phyloP scores from a whole-genome alignment of 2,797 vertebrate genomes.

The Microctenopoma lineatum region DNA sequence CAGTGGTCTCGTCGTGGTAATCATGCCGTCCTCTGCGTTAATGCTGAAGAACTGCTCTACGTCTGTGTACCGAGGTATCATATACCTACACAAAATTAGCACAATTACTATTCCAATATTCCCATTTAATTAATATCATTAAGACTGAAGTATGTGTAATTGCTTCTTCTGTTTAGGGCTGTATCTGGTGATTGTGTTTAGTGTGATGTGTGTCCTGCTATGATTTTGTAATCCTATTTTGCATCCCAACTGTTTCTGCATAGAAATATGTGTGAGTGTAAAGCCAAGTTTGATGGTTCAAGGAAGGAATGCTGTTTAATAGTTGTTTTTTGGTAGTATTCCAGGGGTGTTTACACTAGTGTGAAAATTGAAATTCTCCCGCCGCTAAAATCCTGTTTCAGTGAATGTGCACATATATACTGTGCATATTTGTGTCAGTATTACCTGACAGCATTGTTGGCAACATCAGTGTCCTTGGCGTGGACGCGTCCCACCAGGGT shows the following conservation, averaged over 20 bases:
- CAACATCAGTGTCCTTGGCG: conserved; percentile 94
- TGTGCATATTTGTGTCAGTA: not conserved
- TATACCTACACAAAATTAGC: conserved; percentile 86
- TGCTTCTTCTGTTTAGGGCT: not conserved
- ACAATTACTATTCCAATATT: conserved; percentile 22
- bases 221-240: conserved; percentile 13
- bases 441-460: conserved; percentile 94
- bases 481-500: conserved; percentile 93
- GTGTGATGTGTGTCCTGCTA: not conserved
- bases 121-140: not conserved
- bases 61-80: conserved; percentile 95
- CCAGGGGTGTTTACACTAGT: conserved; percentile 7
- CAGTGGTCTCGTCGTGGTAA: conserved; percentile 91
- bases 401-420: not conserved
- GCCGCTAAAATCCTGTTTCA: not conserved
- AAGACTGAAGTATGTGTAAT: not conserved
- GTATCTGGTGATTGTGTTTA: not conserved
- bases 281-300: conserved; percentile 33
- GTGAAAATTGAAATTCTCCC: conserved; percentile 25
- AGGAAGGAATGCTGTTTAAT: conserved; percentile 27
- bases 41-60: conserved; percentile 96
- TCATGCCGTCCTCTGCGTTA: conserved; percentile 91
- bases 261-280: not conserved
- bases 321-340: conserved; percentile 6
- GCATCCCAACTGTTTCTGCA: conserved; percentile 3